Percentiles rank a stretch among this genome's conserved stretches.
These are phyloP conservation scores for Onthophagus taurus DNA, from an alignment of 1,140 invertebrate genomes.

Conservation along the genomic window DNA sequence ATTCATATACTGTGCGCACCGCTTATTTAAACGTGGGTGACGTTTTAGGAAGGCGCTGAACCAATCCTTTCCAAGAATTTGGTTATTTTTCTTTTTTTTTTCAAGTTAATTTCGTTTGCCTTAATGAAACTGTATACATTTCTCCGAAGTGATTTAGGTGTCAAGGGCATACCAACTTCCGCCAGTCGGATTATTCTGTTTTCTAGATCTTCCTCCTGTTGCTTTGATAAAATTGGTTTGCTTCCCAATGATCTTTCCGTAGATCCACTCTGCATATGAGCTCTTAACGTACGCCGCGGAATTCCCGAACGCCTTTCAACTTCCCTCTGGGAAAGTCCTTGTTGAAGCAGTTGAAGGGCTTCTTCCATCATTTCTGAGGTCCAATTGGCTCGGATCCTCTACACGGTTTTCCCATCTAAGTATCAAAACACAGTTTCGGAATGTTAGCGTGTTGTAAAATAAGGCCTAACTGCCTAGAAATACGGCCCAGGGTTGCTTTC, in stretches of 20 bases:
- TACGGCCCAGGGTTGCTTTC: too few species aligned
- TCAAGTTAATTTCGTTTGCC: background rate
- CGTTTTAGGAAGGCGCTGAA: constrained; percentile 22
- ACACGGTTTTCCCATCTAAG: too few species aligned
- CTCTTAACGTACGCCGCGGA: constrained; percentile 7
- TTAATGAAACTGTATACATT: constrained; percentile 3
- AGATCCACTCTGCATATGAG: background rate
- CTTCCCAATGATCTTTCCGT: constrained; percentile 3
- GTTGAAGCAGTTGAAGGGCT: background rate
- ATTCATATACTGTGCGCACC: constrained; percentile 10
- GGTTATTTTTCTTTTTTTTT: constrained; percentile 1
- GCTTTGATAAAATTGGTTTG: background rate
- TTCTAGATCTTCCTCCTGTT: constrained; percentile 5
- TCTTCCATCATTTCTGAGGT: constrained; percentile 7
- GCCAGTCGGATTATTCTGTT: constrained; percentile 2
- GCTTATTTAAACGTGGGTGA: constrained; percentile 20
- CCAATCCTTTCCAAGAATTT: constrained; percentile 24
- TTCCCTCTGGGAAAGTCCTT: constrained; percentile 2
- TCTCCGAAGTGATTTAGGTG: constrained; percentile 7
- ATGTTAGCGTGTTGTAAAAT: too few species aligned
- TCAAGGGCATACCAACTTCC: constrained; percentile 6
- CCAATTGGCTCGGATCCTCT: constrained; percentile 11
- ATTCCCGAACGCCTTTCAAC: constrained; percentile 6
- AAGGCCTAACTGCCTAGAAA: too few species aligned
- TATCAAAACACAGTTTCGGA: too few species aligned